Evolutionary conservation across 1,140 invertebrate species (phyloP).

Genomic region (Eurytemora carolleeae): DNA sequence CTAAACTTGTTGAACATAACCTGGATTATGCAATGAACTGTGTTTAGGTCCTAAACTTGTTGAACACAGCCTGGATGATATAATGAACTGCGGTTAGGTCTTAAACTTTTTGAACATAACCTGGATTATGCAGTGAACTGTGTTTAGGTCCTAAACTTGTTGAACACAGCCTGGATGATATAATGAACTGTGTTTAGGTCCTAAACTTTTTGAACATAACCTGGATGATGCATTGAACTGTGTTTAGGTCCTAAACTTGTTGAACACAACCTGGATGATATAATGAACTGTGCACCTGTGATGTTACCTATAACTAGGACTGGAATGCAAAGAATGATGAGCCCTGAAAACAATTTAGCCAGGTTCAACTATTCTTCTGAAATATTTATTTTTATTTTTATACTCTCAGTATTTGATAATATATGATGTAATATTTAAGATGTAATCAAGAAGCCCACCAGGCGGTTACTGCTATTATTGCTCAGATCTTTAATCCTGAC

Average conservation of each 20-base stretch:
- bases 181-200: too few species aligned
- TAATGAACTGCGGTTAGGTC: too few species aligned
- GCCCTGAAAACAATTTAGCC: not conserved
- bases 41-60: too few species aligned
- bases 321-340: not conserved
- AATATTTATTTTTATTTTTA: not conserved
- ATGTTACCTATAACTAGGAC: slow-evolving; percentile 5
- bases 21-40: too few species aligned
- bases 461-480: slow-evolving; percentile 1
- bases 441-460: slow-evolving; percentile 4
- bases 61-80: too few species aligned
- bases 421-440: not conserved
- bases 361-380: not conserved
- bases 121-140: too few species aligned
- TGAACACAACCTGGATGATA: slow-evolving; percentile 13
- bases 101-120: too few species aligned
- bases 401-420: not conserved
- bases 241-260: slow-evolving; percentile 1
- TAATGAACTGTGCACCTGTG: slow-evolving; percentile 11
- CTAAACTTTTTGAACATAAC: slow-evolving; percentile 2
- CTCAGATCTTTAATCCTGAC: slow-evolving; percentile 12
- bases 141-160: too few species aligned
- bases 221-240: slow-evolving; percentile 15
- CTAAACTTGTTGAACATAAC: too few species aligned
- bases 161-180: too few species aligned